Percentiles rank a stretch among this genome's conserved stretches.
Evolutionary conservation across 2,888 invertebrate genomes (phyloP).

Genomic region (Iphiclides podalirius): DNA sequence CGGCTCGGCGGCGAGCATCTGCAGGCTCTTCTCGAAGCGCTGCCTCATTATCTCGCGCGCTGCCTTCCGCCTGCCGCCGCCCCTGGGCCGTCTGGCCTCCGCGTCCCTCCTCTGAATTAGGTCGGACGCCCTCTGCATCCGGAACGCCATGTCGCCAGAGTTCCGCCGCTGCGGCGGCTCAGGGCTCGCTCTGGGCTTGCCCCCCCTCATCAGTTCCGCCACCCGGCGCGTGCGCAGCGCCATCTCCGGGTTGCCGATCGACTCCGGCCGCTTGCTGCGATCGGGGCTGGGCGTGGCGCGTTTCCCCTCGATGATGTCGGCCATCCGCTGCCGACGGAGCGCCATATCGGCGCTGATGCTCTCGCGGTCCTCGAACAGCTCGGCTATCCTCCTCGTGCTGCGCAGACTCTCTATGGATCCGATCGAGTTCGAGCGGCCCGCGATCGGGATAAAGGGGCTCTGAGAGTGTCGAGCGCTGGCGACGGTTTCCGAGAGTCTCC

Average conservation of each 20-base stretch:
- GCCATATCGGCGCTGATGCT: conserved; percentile 54
- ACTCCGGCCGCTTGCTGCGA: conserved; percentile 43
- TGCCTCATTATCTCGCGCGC: conserved; percentile 85
- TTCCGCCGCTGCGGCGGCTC: conserved; percentile 42
- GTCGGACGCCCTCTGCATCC: conserved; percentile 88
- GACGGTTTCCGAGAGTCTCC: conserved; percentile 46
- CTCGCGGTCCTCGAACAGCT: conserved; percentile 56
- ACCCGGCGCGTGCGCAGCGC: conserved; percentile 56
- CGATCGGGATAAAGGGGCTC: conserved; percentile 42
- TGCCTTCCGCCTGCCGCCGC: conserved; percentile 51
- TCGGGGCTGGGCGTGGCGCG: conserved; percentile 53
- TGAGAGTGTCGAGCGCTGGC: conserved; percentile 43
- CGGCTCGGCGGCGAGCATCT: conserved; percentile 90
- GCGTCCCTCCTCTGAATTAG: conserved; percentile 87
- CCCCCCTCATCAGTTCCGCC: conserved; percentile 54
- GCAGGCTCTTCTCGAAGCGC: conserved; percentile 92
- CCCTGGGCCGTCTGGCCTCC: conserved; percentile 49
- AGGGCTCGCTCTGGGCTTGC: conserved; percentile 35
- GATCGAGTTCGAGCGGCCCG: conserved; percentile 53
- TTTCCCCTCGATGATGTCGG: conserved; percentile 59
- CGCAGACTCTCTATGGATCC: conserved; percentile 44
- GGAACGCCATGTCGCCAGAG: conserved; percentile 63
- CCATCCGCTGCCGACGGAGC: conserved; percentile 55
- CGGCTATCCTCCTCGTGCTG: conserved; percentile 55
- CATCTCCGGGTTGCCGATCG: conserved; percentile 57